Percentiles rank a stretch among this genome's conserved stretches.
phyloP scores from a whole-genome alignment of 2,888 invertebrate genomes.

The Electrophaes corylata region DNA sequence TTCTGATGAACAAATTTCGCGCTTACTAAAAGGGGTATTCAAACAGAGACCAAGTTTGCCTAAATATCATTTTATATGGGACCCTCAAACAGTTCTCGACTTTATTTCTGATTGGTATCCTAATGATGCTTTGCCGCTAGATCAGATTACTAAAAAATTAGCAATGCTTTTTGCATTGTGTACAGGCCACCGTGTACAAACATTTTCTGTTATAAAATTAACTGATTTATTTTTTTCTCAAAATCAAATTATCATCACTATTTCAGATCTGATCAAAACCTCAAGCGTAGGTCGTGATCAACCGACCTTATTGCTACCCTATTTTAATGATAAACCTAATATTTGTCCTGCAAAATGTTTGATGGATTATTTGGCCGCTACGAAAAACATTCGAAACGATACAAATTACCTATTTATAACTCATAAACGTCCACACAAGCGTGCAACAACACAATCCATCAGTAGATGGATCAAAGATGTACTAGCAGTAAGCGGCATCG shows the following conservation, averaged over 20 bases:
- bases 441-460: too few species aligned
- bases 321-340: neutral
- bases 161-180: neutral
- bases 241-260: neutral
- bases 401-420: slow-evolving; percentile 1
- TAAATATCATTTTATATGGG: neutral
- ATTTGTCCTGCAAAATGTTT: slow-evolving; percentile 1
- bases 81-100: neutral
- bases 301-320: neutral
- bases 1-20: neutral
- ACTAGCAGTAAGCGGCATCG: too few species aligned
- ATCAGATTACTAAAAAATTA: neutral
- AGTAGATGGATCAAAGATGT: too few species aligned
- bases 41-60: neutral
- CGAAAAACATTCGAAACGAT: neutral
- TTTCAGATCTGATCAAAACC: neutral
- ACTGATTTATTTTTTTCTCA: neutral
- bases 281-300: neutral
- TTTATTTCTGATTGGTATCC: neutral
- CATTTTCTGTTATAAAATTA: neutral
- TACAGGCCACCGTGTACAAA: neutral
- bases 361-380: neutral
- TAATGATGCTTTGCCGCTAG: neutral
- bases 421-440: neutral
- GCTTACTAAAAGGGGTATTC: neutral